Evolutionary conservation across 2,888 invertebrate species (phyloP), one percentile per base, ranked within the genome.

Genomic region (Drosophila nigritarsus): DNA sequence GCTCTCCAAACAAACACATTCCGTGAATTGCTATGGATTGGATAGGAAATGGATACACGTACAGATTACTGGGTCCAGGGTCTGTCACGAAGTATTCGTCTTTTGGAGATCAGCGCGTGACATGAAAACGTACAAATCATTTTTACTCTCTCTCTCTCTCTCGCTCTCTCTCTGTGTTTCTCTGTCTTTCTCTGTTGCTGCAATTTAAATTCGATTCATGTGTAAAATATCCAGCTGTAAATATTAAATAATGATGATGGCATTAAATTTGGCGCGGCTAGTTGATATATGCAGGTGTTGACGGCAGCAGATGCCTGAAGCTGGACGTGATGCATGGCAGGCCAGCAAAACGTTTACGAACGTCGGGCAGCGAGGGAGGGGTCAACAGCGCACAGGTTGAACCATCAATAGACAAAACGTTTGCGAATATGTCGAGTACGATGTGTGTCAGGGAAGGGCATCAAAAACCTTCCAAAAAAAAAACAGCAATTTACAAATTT

Each of bases 21-120:
- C 18, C 6, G n/a, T 55, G 34, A 59, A 55, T 55, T 55, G 18
- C 30, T 50, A 42, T 36, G 29, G 64, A 62, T 64, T 65, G 68
- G 34, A 58, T 62, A 48, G 29, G 18, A 32, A 76, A 53, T 70
- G 18, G 40, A 59, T 62, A 48, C 24, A 29, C 34, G 34, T 36
- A 30, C 42, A 62, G 5, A 65, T 50, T 29, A 32, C 38, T 24
- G 24, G n/a, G 34, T 34, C 20, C 13, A 13, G 13, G 42, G 15
- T 15, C 45, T 45, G 45, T 45, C 53, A 27, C 18, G n/a, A 18
- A 13, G 6, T 9, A 1, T 15, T 9, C 13, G 50, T 29, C 18
- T 29, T n/a, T n/a, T n/a, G 6, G 40, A 15, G 56, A 56, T 56
- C n/a, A 9, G 8, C 15, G 56, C 56, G 56, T 56, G 56, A 30